Percentiles rank a stretch among this genome's conserved stretches.
Conservation (phyloP, 2,888 invertebrate genomes). For the Drosophila seclusa region DNA sequence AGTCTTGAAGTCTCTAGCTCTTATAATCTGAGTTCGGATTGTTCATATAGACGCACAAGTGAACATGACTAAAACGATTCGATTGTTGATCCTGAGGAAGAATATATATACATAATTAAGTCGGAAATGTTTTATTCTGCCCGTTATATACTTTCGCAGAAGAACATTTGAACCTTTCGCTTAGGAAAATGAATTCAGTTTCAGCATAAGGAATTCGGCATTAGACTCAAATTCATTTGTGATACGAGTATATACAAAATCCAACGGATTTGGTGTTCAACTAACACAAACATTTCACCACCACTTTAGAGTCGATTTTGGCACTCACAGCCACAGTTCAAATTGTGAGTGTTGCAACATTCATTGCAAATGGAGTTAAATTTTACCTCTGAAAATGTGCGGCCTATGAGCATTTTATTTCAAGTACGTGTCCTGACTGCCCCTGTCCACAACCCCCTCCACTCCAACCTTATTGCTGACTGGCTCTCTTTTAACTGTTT, state of each 20-base stretch:
- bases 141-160: no score
- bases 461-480: not conserved
- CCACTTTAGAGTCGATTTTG: not conserved
- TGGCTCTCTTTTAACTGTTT: conserved; percentile 13
- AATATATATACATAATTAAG: no score
- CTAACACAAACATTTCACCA: not conserved
- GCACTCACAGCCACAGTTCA: not conserved
- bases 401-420: conserved; percentile 71
- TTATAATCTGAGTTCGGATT: no score
- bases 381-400: conserved; percentile 53
- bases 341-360: conserved; percentile 47
- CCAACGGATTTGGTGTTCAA: not conserved
- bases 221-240: not conserved
- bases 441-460: not conserved
- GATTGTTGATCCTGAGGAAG: no score
- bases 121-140: no score
- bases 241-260: no score
- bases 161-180: not conserved
- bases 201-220: not conserved
- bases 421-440: conserved; percentile 64
- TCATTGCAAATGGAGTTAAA: conserved; percentile 45
- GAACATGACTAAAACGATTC: no score
- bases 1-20: no score
- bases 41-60: no score
- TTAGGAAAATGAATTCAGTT: not conserved